Percentiles rank a stretch among this genome's conserved stretches.
Evolutionary conservation across 2,113 vertebrate species (phyloP).

Genomic region (Hoplias malabaricus): DNA sequence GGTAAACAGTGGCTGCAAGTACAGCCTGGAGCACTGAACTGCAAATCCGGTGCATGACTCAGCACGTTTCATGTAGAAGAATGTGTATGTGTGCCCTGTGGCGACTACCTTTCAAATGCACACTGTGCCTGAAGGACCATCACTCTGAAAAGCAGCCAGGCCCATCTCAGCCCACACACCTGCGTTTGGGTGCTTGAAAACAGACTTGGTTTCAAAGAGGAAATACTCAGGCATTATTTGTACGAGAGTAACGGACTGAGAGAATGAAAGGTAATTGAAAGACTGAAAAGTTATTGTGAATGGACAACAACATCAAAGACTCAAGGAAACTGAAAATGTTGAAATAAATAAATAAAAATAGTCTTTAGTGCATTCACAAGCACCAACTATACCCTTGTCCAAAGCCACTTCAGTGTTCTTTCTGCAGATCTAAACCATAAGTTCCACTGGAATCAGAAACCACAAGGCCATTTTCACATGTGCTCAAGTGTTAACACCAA

Average conservation of each 20-base stretch:
- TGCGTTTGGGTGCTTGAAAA: background rate
- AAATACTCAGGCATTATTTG: background rate
- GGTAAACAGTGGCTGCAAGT: background rate
- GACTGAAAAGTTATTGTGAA: background rate
- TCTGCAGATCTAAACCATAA: slow-evolving; percentile 40
- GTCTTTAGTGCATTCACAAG: background rate
- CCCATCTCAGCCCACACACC: background rate
- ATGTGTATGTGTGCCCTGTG: slow-evolving; percentile 40
- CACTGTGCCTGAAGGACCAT: slow-evolving; percentile 20
- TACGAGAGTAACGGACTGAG: background rate
- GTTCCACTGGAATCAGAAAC: background rate
- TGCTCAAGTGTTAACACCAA: background rate
- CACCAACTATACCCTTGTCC: background rate
- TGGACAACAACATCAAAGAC: background rate
- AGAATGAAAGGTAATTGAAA: background rate
- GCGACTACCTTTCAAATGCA: slow-evolving; percentile 25
- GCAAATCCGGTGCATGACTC: slow-evolving; percentile 36
- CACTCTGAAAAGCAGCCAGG: slow-evolving; percentile 8
- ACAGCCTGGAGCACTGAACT: slow-evolving; percentile 26
- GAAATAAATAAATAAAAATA: background rate
- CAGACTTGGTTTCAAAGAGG: background rate
- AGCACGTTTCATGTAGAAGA: slow-evolving; percentile 31
- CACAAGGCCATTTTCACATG: background rate
- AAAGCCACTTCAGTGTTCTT: background rate
- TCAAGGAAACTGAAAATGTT: background rate